Evolutionary conservation across 2,797 vertebrate species (phyloP), one percentile per base, ranked within the genome.

Genomic region (Falco naumanni): DNA sequence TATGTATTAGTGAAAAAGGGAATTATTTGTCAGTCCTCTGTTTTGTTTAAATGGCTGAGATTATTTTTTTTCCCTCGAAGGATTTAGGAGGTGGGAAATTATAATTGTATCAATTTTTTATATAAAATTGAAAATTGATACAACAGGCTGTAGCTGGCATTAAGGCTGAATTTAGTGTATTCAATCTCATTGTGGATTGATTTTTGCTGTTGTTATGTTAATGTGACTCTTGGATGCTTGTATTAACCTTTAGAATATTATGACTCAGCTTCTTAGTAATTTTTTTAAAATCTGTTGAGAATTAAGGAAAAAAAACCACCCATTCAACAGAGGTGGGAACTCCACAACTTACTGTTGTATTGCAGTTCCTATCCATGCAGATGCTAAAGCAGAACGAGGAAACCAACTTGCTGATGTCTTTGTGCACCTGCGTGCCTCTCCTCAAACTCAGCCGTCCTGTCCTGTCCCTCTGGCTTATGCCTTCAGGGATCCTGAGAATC

Each of bases 151-250:
- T 66, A 84, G 68, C 51, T 89, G 12, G 17, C 4, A 3, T 54
- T 81, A 72, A 63, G 74, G 20, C 45, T 76, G 59, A 74, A 76
- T 93, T 81, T 79, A 74, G 14, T 79, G 63, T 37, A 37, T 90
- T 56, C 50, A n/a, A 0, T 90, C 65, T 89, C 33, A 70, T 12
- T 34, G 41, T 60, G 63, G n/a, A 82, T 60, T 93, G 74, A 86
- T 85, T 93, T 89, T 91, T 84, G 69, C 53, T 84, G 29, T 26
- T 94, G 20, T 77, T 92, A 76, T 45, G 47, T 78, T 94, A 81
- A 81, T 43, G 13, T 84, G 65, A 48, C 0, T 53, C 63, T 87
- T 54, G 57, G 60, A 53, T 76, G 37, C 28, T 86, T 86, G 13
- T 70, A 65, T 84, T 93, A 93, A 79, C 57, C 50, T 96, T 93